Base-by-base conservation (phyloP, 2,888 invertebrate species). In the Colletes collaris region DNA sequence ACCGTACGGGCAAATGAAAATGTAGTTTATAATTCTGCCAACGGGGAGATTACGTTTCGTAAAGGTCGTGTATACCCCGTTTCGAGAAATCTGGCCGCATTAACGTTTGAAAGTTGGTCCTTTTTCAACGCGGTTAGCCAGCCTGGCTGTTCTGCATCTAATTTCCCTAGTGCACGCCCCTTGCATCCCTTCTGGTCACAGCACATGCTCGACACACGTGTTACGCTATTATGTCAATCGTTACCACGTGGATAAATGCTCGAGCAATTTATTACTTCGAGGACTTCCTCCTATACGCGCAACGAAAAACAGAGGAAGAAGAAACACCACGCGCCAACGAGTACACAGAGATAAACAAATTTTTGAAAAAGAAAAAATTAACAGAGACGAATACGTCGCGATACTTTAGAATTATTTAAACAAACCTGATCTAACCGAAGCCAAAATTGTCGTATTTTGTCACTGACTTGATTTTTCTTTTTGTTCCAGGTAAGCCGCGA, bases 221-320 rank as follows among this genome's bases (percentile, higher is more conserved):
- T 87, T 83, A 80, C 83, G 73, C 84, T 84, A 82, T 89, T 90
- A 88, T 87, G 89, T 89, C 89, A 90, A 89, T 89, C 90, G 89
- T 87, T 86, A 84, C 86, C 89, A 87, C 87, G 85, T 88, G 88
- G 85, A 84, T 84, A 82, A 84, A 82, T 76, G 72, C 58, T 46
- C 40, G 60, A 67, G 68, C 60, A 67, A 75, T 80, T 80, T 76
- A 65, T 76, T 76, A 49, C 69, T 40, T 56, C 8, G 27, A 19
- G 27, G 37, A 63, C 60, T 63, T 69, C n/a, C 64, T 66, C 55
- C 19, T 44, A n/a, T 60, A 35, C n/a, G 11, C 11, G 52, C 37
- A 27, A 60, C 56, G 59, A 60, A 59, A 64, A 44, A 52, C 19
- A 19, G 44, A 27, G 65, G 50, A 16, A 37, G 63, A 50, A 50